A percentile compares a stretch with the other conserved stretches of the same genome.
Evolutionary conservation across 2,113 vertebrate genomes (phyloP).

Genomic region (Hoplias malabaricus): DNA sequence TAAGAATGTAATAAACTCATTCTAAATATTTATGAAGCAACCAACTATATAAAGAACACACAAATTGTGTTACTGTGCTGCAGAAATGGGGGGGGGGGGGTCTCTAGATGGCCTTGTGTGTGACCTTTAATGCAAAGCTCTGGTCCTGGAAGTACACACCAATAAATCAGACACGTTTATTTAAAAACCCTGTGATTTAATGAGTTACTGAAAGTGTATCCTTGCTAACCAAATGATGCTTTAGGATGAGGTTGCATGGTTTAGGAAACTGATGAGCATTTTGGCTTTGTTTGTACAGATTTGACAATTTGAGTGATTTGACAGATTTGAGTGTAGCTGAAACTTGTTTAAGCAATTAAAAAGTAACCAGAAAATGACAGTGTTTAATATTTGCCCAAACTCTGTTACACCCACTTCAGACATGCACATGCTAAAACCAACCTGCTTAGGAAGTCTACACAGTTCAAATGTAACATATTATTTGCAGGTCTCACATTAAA

Average conservation of each 20-base stretch:
- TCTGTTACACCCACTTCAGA: neutral
- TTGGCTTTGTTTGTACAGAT: neutral
- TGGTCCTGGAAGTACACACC: too few species aligned
- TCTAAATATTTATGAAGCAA: too few species aligned
- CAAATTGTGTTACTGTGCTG: too few species aligned
- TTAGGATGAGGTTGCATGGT: neutral
- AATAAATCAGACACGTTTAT: too few species aligned
- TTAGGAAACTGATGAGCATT: neutral
- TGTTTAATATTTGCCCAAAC: neutral
- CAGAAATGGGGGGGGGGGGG: too few species aligned
- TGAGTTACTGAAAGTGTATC: neutral
- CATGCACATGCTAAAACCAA: neutral
- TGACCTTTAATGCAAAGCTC: too few species aligned
- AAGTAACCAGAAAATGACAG: neutral
- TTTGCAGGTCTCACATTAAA: slow-evolving; percentile 9
- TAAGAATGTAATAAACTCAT: too few species aligned
- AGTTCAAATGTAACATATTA: neutral
- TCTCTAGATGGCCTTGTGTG: too few species aligned
- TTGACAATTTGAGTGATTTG: neutral
- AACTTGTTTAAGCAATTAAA: neutral
- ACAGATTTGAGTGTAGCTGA: neutral
- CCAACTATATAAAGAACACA: too few species aligned
- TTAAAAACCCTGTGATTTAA: too few species aligned
- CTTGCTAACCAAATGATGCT: neutral
- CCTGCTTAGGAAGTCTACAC: neutral